These are phyloP conservation scores for Brenthis daphne DNA, from an alignment of 2,888 invertebrate genomes.

Conservation along the genomic window DNA sequence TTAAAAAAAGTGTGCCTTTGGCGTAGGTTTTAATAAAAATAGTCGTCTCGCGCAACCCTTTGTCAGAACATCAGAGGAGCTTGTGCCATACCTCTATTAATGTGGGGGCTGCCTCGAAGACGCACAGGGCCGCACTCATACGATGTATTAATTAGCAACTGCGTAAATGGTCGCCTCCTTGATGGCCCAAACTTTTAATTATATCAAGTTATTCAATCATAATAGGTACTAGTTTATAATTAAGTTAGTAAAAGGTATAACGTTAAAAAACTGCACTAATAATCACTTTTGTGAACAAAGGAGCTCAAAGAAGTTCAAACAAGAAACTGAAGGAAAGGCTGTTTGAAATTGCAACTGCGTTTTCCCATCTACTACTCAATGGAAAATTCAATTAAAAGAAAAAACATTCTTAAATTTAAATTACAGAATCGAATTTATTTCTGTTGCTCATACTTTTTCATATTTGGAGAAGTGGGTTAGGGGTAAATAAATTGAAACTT, in stretches of 20 bases:
- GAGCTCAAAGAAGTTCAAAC: slow-evolving; percentile 8
- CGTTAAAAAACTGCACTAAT: slow-evolving; percentile 2
- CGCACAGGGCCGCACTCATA: slow-evolving; percentile 61
- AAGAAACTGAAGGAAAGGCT: slow-evolving; percentile 14
- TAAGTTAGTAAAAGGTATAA: not conserved
- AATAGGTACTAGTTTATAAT: not conserved
- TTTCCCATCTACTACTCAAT: slow-evolving; percentile 22
- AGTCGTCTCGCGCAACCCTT: slow-evolving; percentile 77
- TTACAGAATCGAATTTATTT: slow-evolving; percentile 38
- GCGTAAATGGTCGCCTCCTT: slow-evolving; percentile 8
- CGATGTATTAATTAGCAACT: slow-evolving; percentile 48
- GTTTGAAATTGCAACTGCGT: slow-evolving; percentile 13
- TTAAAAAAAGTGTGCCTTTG: slow-evolving; percentile 80
- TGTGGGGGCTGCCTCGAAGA: slow-evolving; percentile 71
- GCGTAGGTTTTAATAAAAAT: slow-evolving; percentile 81
- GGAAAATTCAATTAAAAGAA: slow-evolving; percentile 30
- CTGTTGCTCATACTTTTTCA: slow-evolving; percentile 40
- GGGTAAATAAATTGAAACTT: slow-evolving; percentile 41
- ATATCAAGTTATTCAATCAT: not conserved
- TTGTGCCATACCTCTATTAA: slow-evolving; percentile 72
- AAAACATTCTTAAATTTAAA: slow-evolving; percentile 34
- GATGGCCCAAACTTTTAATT: not conserved
- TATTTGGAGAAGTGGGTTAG: slow-evolving; percentile 40
- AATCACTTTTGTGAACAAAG: slow-evolving; percentile 5
- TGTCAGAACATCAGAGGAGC: slow-evolving; percentile 77